phyloP scores from a whole-genome alignment of 2,888 invertebrate species.

The Xestia ashworthii region DNA sequence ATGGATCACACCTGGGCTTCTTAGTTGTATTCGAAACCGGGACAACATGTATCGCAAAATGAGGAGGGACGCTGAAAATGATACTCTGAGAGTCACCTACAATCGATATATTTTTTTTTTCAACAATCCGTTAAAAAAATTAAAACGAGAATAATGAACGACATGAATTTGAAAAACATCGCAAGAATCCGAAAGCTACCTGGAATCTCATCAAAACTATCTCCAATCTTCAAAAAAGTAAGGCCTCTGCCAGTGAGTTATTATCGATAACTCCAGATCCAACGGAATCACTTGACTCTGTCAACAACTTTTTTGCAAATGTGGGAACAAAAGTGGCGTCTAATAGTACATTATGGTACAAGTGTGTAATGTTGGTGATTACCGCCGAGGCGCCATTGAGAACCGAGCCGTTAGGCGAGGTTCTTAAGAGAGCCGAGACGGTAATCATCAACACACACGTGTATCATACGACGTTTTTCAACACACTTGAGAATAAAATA shows the following conservation, averaged over 20 bases:
- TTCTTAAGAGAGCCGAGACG: no score
- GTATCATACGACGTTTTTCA: no score
- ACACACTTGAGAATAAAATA: no score
- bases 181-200: neutral
- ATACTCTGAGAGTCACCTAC: neutral
- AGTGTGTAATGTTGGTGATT: no score
- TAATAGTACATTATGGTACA: no score
- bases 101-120: neutral
- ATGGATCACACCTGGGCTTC: neutral
- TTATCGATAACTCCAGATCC: neutral
- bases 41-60: constrained; percentile 3
- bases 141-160: neutral
- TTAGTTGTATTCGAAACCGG: neutral
- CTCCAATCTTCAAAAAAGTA: neutral
- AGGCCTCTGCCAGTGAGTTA: neutral
- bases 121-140: neutral
- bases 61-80: neutral
- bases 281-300: neutral
- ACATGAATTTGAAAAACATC: neutral
- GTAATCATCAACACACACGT: no score
- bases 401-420: no score
- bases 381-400: no score
- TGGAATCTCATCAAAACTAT: constrained; percentile 5
- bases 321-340: neutral
- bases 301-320: neutral